Conservation (phyloP, 2,113 vertebrate genomes). For the Burhinus oedicnemus region DNA sequence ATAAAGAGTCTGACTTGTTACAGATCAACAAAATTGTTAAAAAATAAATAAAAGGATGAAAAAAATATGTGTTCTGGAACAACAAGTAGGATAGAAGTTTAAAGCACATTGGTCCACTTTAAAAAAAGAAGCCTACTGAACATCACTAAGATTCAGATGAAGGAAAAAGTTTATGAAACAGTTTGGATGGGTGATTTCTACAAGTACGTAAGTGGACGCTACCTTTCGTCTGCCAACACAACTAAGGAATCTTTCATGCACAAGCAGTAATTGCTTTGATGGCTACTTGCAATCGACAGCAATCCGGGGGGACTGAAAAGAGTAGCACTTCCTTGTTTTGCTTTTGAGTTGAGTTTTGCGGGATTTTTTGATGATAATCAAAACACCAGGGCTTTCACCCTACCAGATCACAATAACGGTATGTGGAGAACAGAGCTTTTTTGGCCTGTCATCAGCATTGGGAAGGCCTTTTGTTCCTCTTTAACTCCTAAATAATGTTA, state of each 20-base stretch:
- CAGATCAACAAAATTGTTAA: neutral
- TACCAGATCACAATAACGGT: neutral
- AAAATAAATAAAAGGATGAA: neutral
- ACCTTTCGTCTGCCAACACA: rapidly evolving
- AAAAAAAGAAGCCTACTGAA: neutral
- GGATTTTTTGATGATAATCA: neutral
- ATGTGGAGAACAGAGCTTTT: rapidly evolving
- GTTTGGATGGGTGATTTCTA: neutral
- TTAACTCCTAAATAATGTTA: neutral
- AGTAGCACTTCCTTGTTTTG: neutral
- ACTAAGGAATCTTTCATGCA: neutral
- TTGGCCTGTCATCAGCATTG: rapidly evolving
- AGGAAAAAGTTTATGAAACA: neutral
- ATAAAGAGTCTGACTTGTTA: neutral
- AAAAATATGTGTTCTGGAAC: neutral
- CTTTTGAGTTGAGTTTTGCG: neutral
- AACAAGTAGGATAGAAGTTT: neutral
- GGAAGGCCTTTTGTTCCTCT: neutral
- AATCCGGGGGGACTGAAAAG: neutral
- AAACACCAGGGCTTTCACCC: neutral
- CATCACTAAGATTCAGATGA: neutral
- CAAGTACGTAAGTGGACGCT: rapidly evolving
- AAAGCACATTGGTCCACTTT: neutral
- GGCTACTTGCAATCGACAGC: neutral
- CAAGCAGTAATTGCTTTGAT: neutral